These are phyloP conservation scores for Peromyscus aztecus DNA, from an alignment of 2,797 vertebrate genomes.

Conservation along the genomic window DNA sequence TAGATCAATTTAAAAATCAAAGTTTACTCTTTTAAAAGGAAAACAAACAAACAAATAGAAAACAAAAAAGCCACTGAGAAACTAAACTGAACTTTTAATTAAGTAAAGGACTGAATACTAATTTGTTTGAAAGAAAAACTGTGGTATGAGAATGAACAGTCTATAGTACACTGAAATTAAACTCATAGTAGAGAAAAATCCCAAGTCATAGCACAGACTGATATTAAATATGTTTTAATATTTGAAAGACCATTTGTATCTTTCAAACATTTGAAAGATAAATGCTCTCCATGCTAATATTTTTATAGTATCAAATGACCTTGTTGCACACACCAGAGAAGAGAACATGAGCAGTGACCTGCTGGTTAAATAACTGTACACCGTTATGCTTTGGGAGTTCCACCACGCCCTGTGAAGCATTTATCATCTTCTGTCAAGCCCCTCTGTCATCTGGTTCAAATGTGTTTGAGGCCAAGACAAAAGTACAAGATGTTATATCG, in stretches of 20 bases:
- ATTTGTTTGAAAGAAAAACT: neutral
- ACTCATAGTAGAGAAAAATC: neutral
- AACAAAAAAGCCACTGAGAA: neutral
- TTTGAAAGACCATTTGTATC: neutral
- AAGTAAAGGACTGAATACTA: neutral
- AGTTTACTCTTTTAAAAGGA: neutral
- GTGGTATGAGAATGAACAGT: neutral
- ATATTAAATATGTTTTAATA: neutral
- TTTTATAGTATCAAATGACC: conserved; percentile 31
- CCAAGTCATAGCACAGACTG: neutral
- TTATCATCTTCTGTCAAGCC: neutral
- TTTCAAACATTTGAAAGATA: conserved; percentile 35
- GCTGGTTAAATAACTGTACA: neutral
- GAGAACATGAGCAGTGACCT: neutral
- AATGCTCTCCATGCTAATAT: neutral
- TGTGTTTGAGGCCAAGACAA: conserved; percentile 25
- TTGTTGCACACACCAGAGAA: neutral
- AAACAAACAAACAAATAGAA: neutral
- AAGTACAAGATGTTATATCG: conserved; percentile 66
- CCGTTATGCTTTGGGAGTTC: neutral
- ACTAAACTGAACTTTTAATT: conserved; percentile 43
- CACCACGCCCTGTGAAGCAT: neutral
- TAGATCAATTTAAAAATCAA: neutral
- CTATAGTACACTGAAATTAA: neutral
- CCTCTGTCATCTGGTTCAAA: conserved; percentile 64